Evolutionary conservation across 2,113 vertebrate species (phyloP).

Genomic region (Herpetotheres cachinnans): DNA sequence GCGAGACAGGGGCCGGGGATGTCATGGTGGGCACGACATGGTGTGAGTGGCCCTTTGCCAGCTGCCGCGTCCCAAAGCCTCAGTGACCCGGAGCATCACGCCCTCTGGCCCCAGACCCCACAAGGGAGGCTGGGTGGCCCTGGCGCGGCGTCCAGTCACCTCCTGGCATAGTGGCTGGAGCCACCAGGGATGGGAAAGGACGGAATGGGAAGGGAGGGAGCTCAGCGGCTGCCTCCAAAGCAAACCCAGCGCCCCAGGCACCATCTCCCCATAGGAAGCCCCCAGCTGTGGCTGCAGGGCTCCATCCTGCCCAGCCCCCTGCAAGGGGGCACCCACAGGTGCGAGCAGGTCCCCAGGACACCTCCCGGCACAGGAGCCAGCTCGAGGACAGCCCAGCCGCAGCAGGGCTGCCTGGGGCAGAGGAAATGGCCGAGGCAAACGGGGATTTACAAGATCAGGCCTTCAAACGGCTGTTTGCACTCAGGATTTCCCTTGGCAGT

Average conservation of each 20-base stretch:
- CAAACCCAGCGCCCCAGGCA: background rate
- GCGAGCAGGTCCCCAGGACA: background rate
- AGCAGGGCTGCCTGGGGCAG: background rate
- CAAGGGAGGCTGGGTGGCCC: accelerated
- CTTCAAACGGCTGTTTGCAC: slow-evolving; percentile 7
- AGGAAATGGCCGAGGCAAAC: background rate
- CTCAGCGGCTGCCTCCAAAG: background rate
- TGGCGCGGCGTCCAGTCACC: accelerated
- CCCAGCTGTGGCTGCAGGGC: background rate
- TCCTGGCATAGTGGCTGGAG: accelerated
- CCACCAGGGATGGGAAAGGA: background rate
- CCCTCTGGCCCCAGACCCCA: accelerated
- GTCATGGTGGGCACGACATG: accelerated
- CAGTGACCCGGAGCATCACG: accelerated
- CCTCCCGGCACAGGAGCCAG: background rate
- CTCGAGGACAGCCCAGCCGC: background rate
- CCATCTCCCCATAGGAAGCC: background rate
- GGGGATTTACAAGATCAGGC: background rate
- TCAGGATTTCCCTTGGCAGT: slow-evolving; percentile 65
- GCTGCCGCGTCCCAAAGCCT: background rate
- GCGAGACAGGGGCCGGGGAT: accelerated
- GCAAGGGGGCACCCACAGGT: background rate
- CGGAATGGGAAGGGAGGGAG: accelerated
- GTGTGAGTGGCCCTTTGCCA: accelerated
- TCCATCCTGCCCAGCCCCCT: background rate